Conservation (phyloP, 2,113 vertebrate genomes). For the Laticauda laticaudata region DNA sequence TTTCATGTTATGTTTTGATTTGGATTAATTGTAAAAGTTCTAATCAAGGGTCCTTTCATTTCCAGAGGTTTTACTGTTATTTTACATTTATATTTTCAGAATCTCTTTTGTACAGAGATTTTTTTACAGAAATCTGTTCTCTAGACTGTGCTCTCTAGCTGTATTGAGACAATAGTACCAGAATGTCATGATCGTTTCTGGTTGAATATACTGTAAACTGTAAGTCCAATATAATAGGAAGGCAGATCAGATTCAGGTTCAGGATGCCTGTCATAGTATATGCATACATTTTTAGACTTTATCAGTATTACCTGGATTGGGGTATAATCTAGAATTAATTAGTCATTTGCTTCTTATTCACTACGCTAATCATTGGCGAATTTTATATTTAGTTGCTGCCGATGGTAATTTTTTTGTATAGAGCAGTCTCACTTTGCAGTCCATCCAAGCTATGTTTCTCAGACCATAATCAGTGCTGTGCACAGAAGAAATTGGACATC, state of each 20-base stretch:
- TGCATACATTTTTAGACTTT: constrained; percentile 17
- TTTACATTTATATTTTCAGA: constrained; percentile 47
- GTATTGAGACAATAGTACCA: constrained; percentile 11
- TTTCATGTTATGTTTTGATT: constrained; percentile 39
- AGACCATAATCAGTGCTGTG: constrained; percentile 6
- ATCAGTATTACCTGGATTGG: neutral
- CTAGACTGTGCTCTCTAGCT: neutral
- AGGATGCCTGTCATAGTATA: neutral
- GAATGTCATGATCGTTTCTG: neutral
- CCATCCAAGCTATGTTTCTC: constrained; percentile 18
- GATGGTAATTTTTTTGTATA: neutral
- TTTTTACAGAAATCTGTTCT: neutral
- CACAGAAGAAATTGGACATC: constrained; percentile 13
- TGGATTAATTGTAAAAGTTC: constrained; percentile 51
- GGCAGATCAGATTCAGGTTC: neutral
- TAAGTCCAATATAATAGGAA: neutral
- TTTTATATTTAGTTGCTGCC: neutral
- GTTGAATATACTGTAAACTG: neutral
- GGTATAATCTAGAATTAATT: constrained; percentile 8
- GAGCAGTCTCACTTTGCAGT: neutral
- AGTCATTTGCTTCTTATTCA: neutral
- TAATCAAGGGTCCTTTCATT: constrained; percentile 39
- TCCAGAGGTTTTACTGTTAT: constrained; percentile 36
- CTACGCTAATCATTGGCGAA: neutral
- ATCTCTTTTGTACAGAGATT: constrained; percentile 11